phyloP scores from a whole-genome alignment of 2,888 invertebrate genomes.

The Timema podura region DNA sequence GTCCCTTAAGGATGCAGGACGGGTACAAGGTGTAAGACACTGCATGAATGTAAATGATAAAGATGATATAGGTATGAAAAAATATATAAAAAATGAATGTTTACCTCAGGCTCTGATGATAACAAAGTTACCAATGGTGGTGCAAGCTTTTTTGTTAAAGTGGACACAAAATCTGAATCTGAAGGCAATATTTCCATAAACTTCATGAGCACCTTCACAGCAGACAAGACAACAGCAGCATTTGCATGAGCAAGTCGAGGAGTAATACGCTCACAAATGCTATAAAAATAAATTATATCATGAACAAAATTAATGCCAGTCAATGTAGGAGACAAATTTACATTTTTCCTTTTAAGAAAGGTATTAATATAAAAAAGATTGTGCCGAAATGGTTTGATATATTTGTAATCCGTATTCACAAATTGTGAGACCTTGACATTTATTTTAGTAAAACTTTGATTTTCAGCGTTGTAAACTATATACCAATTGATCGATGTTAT shows the following conservation, averaged over 20 bases:
- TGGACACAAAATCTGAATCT: constrained; percentile 90
- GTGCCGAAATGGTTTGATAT: not conserved
- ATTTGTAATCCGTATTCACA: constrained; percentile 6
- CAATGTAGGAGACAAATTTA: no score
- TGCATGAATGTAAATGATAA: no score
- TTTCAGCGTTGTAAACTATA: no score
- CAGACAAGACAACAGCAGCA: constrained; percentile 97
- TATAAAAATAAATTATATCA: constrained; percentile 33
- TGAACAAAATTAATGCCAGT: no score
- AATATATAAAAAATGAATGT: not conserved
- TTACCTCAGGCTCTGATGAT: constrained; percentile 89
- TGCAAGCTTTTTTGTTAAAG: constrained; percentile 93
- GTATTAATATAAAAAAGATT: no score
- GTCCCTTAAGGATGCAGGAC: no score
- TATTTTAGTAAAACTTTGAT: not conserved
- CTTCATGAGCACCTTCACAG: constrained; percentile 98
- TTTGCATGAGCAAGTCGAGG: constrained; percentile 97
- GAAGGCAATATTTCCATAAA: constrained; percentile 94
- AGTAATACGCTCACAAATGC: constrained; percentile 95
- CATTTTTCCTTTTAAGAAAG: no score
- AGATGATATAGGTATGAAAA: no score
- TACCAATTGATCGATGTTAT: no score
- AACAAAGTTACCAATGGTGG: constrained; percentile 97
- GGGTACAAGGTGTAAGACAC: no score
- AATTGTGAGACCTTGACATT: not conserved